phyloP scores from a whole-genome alignment of 2,888 invertebrate genomes.

The Drosophila dives region DNA sequence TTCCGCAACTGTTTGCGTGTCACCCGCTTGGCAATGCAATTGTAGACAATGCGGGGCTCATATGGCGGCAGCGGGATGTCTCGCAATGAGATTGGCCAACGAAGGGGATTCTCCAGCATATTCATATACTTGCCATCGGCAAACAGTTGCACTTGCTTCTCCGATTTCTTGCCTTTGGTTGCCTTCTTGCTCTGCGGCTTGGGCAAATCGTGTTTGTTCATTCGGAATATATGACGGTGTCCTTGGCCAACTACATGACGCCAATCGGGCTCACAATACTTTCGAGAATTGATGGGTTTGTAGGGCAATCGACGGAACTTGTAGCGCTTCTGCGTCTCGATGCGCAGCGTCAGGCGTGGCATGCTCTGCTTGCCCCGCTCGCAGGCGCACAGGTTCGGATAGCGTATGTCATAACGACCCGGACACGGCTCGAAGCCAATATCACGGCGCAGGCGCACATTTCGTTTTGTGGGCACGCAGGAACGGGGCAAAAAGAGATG shows the following conservation, averaged over 20 bases:
- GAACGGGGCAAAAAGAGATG: slow-evolving; percentile 64
- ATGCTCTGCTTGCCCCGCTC: slow-evolving; percentile 41
- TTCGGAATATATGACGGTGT: slow-evolving; percentile 65
- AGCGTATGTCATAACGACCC: slow-evolving; percentile 78
- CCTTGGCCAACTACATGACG: slow-evolving; percentile 78
- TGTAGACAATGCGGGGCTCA: slow-evolving; percentile 61
- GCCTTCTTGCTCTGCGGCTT: slow-evolving; percentile 20
- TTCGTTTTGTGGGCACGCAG: slow-evolving; percentile 64
- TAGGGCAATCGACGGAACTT: slow-evolving; percentile 77
- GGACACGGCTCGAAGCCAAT: slow-evolving; percentile 75
- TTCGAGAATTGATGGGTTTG: slow-evolving; percentile 42
- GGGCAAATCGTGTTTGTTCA: slow-evolving; percentile 46
- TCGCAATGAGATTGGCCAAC: slow-evolving; percentile 48
- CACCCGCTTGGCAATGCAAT: slow-evolving; percentile 73
- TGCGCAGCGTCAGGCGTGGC: slow-evolving; percentile 62
- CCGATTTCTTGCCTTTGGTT: slow-evolving; percentile 52
- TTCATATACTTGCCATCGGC: slow-evolving; percentile 76
- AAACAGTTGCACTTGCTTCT: slow-evolving; percentile 60
- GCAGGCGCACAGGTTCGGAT: slow-evolving; percentile 64
- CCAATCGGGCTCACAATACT: slow-evolving; percentile 67
- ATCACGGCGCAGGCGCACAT: slow-evolving; percentile 24
- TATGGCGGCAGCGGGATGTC: slow-evolving; percentile 38
- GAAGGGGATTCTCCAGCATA: slow-evolving; percentile 73
- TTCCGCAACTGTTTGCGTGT: slow-evolving; percentile 73
- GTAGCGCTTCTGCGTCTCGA: slow-evolving; percentile 75